Conservation (phyloP, 1,140 invertebrate genomes). For the Caenorhabditis inopinata region DNA sequence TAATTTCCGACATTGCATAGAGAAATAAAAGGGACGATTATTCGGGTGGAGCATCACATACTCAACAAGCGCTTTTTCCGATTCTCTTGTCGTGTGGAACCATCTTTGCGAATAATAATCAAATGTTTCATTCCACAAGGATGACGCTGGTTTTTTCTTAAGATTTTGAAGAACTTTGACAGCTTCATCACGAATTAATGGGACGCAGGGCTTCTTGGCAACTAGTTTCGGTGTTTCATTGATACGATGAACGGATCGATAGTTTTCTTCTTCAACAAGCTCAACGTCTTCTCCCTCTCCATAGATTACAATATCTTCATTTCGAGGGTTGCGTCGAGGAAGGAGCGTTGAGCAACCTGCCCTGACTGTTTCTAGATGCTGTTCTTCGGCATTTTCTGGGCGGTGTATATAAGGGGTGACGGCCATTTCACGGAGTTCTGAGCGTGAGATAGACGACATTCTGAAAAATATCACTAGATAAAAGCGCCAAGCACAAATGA, state of each 20-base stretch:
- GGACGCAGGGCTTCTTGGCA: background rate
- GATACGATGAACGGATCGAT: background rate
- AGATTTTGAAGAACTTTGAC: background rate
- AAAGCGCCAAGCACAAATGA: too few species aligned
- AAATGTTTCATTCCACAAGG: too few species aligned
- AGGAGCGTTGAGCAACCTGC: background rate
- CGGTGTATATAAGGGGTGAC: background rate
- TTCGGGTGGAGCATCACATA: background rate
- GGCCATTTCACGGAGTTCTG: background rate
- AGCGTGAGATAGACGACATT: background rate
- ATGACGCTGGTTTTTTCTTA: background rate
- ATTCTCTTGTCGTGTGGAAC: background rate
- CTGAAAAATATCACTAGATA: too few species aligned
- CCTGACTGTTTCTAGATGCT: background rate
- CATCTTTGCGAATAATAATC: background rate
- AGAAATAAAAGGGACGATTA: background rate
- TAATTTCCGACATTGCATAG: background rate
- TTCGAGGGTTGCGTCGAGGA: background rate
- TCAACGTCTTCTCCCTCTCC: background rate
- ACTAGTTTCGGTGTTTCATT: background rate
- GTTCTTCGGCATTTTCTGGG: background rate
- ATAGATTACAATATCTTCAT: background rate
- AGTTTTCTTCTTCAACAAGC: slow-evolving; percentile 17
- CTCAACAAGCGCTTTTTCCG: background rate
- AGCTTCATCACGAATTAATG: background rate